Conservation (phyloP, 1,140 invertebrate genomes). For the Aphidius gifuensis region DNA sequence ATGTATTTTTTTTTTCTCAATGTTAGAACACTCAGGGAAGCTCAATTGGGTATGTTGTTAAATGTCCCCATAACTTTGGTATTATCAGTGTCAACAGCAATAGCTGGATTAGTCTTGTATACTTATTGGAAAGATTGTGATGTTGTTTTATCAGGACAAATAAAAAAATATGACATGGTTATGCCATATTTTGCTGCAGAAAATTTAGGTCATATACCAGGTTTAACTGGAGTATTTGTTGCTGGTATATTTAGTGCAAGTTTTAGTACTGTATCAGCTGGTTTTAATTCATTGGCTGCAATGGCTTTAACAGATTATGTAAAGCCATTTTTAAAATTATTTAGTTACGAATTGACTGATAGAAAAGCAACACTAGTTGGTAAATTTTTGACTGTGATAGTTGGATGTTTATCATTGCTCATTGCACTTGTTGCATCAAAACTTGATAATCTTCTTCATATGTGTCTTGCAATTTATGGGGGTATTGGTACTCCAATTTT, state of each 20-base stretch:
- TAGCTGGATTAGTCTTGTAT: conserved; percentile 75
- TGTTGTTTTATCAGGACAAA: conserved; percentile 61
- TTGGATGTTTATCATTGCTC: conserved; percentile 67
- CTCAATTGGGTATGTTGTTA: conserved; percentile 62
- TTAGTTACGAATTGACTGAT: conserved; percentile 32
- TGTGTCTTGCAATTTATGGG: conserved; percentile 72
- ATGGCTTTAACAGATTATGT: conserved; percentile 82
- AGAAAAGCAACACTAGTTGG: conserved; percentile 48
- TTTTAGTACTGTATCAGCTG: conserved; percentile 81
- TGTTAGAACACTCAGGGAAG: conserved; percentile 57
- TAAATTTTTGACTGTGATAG: conserved; percentile 65
- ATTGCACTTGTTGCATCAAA: conserved; percentile 70
- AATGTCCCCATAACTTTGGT: conserved; percentile 66
- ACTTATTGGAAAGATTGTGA: conserved; percentile 74
- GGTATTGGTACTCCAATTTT: conserved; percentile 76
- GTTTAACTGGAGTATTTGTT: conserved; percentile 64
- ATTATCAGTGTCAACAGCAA: conserved; percentile 64
- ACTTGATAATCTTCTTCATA: conserved; percentile 71
- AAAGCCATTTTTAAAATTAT: conserved; percentile 46
- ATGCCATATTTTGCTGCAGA: conserved; percentile 68
- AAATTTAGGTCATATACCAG: conserved; percentile 64
- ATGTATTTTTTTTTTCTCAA: no score
- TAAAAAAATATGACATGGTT: conserved; percentile 49
- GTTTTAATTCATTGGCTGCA: conserved; percentile 81
- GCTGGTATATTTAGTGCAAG: conserved; percentile 68